Percentiles rank a stretch among this genome's conserved stretches.
Conservation (phyloP, 2,797 vertebrate species). For the Gastrophryne carolinensis region DNA sequence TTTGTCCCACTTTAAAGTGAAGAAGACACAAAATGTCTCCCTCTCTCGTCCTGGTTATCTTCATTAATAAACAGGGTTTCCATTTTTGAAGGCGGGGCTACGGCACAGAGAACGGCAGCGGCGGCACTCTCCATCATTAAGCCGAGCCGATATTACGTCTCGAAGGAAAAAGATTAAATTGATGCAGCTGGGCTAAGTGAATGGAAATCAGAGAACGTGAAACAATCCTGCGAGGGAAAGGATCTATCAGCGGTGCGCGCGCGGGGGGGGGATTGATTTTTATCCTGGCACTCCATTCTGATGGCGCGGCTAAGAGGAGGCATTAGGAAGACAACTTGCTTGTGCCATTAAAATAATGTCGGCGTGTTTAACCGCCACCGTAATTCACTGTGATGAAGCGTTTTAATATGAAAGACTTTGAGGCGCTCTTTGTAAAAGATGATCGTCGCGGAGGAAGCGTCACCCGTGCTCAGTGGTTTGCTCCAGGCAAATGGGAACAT, state of each 20-base stretch:
- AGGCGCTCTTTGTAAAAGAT: too few species aligned
- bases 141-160: slow-evolving; percentile 9
- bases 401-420: slow-evolving; percentile 18
- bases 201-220: not conserved
- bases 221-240: not conserved
- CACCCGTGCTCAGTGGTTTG: too few species aligned
- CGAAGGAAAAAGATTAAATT: slow-evolving; percentile 11
- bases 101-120: not conserved
- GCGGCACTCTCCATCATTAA: not conserved
- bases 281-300: not conserved
- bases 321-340: slow-evolving; percentile 7
- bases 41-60: not conserved
- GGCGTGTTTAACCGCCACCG: not conserved
- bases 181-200: slow-evolving; percentile 23
- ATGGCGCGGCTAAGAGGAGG: not conserved
- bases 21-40: not conserved
- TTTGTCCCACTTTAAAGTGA: too few species aligned
- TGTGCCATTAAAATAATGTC: slow-evolving; percentile 21
- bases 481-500: too few species aligned
- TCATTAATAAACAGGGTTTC: slow-evolving; percentile 16
- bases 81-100: slow-evolving; percentile 18
- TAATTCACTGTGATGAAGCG: slow-evolving; percentile 16
- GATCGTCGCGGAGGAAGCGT: too few species aligned
- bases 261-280: not conserved
- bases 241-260: slow-evolving; percentile 3